phyloP scores from a whole-genome alignment of 64 coral and sea anemone genomes.

The Montipora sp. region DNA sequence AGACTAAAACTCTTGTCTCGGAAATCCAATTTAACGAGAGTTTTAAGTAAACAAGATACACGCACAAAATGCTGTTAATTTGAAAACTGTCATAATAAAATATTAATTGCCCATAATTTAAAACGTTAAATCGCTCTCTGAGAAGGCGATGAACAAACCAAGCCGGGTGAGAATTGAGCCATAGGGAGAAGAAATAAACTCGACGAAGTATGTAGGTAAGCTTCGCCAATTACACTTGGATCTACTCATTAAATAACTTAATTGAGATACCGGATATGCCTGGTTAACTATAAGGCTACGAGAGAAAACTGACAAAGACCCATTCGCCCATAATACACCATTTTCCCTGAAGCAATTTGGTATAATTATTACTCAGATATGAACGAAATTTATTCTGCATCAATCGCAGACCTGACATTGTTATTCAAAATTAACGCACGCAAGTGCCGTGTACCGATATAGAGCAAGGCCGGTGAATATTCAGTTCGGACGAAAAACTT shows the following conservation, averaged over 20 bases:
- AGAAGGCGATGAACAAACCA: background rate
- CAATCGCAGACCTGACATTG: background rate
- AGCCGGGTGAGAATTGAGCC: background rate
- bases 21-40: background rate
- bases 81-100: conserved; percentile 12
- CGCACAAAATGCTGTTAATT: conserved; percentile 23
- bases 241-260: background rate
- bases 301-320: background rate
- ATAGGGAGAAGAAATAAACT: background rate
- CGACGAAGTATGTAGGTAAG: background rate
- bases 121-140: background rate
- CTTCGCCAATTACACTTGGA: background rate
- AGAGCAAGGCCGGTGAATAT: no score
- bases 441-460: no score
- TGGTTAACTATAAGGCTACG: background rate
- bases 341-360: background rate
- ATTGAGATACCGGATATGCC: background rate
- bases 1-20: background rate
- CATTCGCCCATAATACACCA: background rate
- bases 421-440: background rate
- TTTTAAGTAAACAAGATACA: conserved; percentile 24
- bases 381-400: background rate
- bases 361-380: no score
- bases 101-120: background rate
- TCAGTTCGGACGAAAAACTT: no score